Evolutionary conservation across 1,140 invertebrate genomes (phyloP), one percentile per base, ranked within the genome.

Genomic region (Gryon sp.): DNA sequence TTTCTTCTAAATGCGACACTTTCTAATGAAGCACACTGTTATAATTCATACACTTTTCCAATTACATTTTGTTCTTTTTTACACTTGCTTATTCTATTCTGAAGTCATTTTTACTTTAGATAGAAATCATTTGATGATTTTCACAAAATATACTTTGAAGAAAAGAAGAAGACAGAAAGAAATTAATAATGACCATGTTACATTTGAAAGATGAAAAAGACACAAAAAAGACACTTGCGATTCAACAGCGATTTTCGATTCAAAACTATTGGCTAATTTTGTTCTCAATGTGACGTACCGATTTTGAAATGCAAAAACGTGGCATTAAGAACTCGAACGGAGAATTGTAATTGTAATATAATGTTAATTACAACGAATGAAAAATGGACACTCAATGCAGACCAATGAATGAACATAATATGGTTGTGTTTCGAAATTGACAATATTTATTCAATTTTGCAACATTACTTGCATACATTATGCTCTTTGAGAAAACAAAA

Each of bases 351-450:
- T n/a, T 59, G 24, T 70, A 60, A 36, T 26, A 32, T 46, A 68
- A 59, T 38, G 45, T 60, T 63, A 63, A 50, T 57, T 63, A 63
- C 69, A 73, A 73, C 59, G 69, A 73, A 63, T 30, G 48, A 20
- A 34, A n/a, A 48, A 63, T 48, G 12, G 38, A 55, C 22, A 28
- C 55, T 15, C 11, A 9, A 55, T 30, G 26, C 50, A 28, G 62
- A 55, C 12, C 8, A 46, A 22, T 19, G 2, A 14, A 57, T 12
- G 2, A n/a, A 16, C 4, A 30, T 11, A 16, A 28, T 16, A 16
- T 14, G 63, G 50, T 57, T 36, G 45, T 45, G 45, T 72, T 30
- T 62, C 30, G 38, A 72, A 72, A 53, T 62, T 60, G 46, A 72
- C 55, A 46, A 59, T 52, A 18, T 38, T 12, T 38, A 18, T 69